Percentiles rank a stretch among this genome's conserved stretches.
These are phyloP conservation scores for Leucoraja ocellata DNA, from an alignment of 2,797 vertebrate species.

Conservation along the genomic window DNA sequence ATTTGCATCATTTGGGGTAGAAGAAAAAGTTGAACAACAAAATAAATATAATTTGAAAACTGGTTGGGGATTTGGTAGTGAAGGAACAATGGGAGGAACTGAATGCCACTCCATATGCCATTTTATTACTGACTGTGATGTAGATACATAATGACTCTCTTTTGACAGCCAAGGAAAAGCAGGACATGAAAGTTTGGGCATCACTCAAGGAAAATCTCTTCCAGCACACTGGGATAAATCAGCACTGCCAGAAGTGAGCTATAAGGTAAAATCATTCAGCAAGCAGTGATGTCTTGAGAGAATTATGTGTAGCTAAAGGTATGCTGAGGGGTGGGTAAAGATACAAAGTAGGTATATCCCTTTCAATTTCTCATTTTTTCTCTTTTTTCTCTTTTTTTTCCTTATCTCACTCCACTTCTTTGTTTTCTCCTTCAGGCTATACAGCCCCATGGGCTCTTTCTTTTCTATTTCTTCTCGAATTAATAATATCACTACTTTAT, in stretches of 20 bases:
- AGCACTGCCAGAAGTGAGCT: background rate
- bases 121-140: background rate
- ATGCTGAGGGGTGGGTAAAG: too few species aligned
- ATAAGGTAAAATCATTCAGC: slow-evolving; percentile 3
- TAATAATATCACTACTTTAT: too few species aligned
- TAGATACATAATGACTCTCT: background rate
- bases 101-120: background rate
- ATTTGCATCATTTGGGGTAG: background rate
- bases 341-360: too few species aligned
- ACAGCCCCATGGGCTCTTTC: too few species aligned
- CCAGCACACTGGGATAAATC: slow-evolving; percentile 11
- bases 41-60: background rate
- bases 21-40: background rate
- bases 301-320: background rate
- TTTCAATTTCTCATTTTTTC: too few species aligned
- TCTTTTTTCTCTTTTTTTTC: too few species aligned
- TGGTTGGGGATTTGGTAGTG: too few species aligned
- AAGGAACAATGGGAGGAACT: background rate
- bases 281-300: background rate
- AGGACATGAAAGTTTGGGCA: background rate
- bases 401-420: too few species aligned
- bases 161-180: background rate
- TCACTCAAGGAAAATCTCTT: background rate
- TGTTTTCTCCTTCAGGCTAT: too few species aligned
- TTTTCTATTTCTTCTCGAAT: too few species aligned